A percentile compares a stretch with the other conserved stretches of the same genome.
phyloP scores from a whole-genome alignment of 2,113 vertebrate genomes.

The Paedocypris sp. region DNA sequence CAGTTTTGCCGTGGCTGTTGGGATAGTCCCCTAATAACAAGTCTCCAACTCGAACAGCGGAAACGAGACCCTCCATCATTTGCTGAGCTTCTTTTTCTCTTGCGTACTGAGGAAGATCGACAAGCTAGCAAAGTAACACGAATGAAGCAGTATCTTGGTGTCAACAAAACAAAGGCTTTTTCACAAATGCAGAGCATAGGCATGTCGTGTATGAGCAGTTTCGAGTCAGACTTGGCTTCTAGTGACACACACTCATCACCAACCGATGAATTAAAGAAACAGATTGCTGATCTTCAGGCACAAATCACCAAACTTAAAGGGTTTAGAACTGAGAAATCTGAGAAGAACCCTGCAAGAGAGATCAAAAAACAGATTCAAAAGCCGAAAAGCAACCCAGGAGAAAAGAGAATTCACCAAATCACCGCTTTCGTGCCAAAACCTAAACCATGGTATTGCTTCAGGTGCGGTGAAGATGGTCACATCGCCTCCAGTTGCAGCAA shows the following conservation, averaged over 20 bases:
- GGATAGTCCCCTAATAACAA: conserved; percentile 11
- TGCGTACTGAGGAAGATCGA: conserved; percentile 10
- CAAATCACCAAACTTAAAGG: too few relatives aligned
- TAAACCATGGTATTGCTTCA: conserved; percentile 13
- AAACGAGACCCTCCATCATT: not conserved
- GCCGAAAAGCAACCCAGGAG: not conserved
- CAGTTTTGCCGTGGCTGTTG: too few relatives aligned
- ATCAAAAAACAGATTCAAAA: not conserved
- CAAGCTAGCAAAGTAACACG: conserved; percentile 1
- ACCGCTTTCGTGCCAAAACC: not conserved
- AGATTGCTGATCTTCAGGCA: too few relatives aligned
- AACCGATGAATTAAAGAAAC: too few relatives aligned
- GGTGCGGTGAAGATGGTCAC: conserved; percentile 19
- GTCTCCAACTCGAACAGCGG: conserved; percentile 20
- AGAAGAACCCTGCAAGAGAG: too few relatives aligned
- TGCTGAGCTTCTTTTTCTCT: conserved; percentile 16
- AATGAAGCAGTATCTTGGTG: conserved; percentile 15
- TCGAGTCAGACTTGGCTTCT: too few relatives aligned
- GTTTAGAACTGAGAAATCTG: too few relatives aligned
- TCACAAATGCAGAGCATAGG: not conserved
- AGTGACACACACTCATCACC: too few relatives aligned
- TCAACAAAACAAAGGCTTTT: not conserved
- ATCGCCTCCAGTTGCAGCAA: conserved; percentile 12
- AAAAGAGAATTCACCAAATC: not conserved
- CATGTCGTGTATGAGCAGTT: too few relatives aligned